Evolutionary conservation across 1,140 invertebrate genomes (phyloP).

Genomic region (Drosophila tani): DNA sequence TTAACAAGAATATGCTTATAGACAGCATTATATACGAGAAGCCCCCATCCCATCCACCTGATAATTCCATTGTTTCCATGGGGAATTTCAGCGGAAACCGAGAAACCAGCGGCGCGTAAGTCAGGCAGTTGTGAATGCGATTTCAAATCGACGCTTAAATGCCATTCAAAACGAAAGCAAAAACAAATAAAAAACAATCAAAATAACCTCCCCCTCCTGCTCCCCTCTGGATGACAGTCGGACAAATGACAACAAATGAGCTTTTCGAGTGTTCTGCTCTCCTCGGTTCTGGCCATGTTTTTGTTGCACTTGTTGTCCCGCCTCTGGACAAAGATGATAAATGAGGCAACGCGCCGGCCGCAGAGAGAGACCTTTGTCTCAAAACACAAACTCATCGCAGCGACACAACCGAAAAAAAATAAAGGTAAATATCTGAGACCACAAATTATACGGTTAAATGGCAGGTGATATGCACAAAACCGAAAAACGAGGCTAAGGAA

Average conservation of each 20-base stretch:
- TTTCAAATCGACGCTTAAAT: conserved; percentile 75
- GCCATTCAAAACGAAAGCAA: conserved; percentile 66
- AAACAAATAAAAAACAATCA: conserved; percentile 52
- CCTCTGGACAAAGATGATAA: conserved; percentile 50
- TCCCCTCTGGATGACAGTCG: conserved; percentile 9
- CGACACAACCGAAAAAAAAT: conserved; percentile 20
- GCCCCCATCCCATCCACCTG: conserved; percentile 8
- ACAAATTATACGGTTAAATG: conserved; percentile 67
- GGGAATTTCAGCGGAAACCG: conserved; percentile 44
- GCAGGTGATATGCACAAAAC: conserved; percentile 48
- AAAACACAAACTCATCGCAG: conserved; percentile 52
- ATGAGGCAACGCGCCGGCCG: conserved; percentile 21
- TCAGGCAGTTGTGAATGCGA: conserved; percentile 71
- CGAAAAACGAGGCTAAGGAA: background rate
- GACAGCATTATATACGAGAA: conserved; percentile 20
- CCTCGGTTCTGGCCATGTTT: conserved; percentile 38
- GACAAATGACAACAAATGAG: conserved; percentile 81
- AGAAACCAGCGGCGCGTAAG: conserved; percentile 69
- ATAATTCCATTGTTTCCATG: conserved; percentile 57
- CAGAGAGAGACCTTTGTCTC: conserved; percentile 37
- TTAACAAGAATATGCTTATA: conserved; percentile 50
- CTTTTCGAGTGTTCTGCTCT: conserved; percentile 64
- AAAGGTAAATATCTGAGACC: conserved; percentile 18
- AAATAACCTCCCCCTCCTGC: background rate
- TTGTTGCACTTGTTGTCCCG: conserved; percentile 55